Percentiles rank a stretch among this genome's conserved stretches.
Evolutionary conservation across 2,888 invertebrate species (phyloP).

Genomic region (Phortica okadai): DNA sequence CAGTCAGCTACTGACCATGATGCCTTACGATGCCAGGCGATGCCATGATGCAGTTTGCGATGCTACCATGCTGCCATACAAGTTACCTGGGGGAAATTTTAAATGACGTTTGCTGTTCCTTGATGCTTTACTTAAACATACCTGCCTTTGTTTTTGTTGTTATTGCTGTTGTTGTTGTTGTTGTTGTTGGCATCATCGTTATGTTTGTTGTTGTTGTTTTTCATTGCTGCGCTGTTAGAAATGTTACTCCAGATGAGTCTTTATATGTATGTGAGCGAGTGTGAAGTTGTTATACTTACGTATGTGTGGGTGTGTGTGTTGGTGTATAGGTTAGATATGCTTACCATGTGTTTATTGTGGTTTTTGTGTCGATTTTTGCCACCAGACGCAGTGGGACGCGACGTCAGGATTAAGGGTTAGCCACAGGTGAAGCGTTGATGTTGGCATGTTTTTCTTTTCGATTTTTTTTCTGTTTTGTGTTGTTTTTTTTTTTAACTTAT

Average conservation of each 20-base stretch:
- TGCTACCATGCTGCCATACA: conserved; percentile 3
- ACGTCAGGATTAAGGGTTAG: conserved; percentile 10
- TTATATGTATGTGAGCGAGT: conserved; percentile 24
- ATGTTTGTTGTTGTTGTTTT: neutral
- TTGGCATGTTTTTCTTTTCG: neutral
- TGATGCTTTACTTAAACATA: conserved; percentile 38
- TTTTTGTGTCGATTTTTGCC: conserved; percentile 27
- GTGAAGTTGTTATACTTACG: neutral
- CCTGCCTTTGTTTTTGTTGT: neutral
- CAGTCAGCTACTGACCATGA: conserved; percentile 70
- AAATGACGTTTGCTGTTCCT: conserved; percentile 45
- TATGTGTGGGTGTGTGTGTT: neutral
- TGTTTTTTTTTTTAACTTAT: conserved; percentile 3
- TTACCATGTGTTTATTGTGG: conserved; percentile 25
- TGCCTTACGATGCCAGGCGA: conserved; percentile 47
- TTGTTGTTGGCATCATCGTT: conserved; percentile 1
- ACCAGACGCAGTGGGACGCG: neutral
- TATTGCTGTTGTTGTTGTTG: neutral
- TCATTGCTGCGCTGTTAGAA: conserved; percentile 37
- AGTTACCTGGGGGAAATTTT: conserved; percentile 27
- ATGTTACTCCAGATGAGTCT: neutral
- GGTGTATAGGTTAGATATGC: neutral
- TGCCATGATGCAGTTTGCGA: neutral
- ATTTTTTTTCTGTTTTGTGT: conserved; percentile 43
- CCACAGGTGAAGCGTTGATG: conserved; percentile 9